Conservation (phyloP, 2,888 invertebrate genomes). For the Nyleta sp. region DNA sequence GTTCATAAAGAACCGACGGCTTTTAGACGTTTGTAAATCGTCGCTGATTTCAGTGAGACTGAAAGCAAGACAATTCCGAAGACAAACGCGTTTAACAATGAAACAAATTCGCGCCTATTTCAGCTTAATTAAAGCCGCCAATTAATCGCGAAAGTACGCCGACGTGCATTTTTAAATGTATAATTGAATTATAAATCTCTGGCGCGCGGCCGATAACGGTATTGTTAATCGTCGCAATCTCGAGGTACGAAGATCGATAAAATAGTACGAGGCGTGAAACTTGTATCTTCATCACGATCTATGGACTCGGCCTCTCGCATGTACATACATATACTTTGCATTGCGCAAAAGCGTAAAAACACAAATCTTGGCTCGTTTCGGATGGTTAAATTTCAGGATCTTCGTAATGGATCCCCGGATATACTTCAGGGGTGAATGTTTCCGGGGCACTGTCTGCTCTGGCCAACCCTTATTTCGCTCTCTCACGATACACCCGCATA, state of each 20-base stretch:
- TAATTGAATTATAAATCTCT: conserved; percentile 57
- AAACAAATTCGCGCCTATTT: conserved; percentile 29
- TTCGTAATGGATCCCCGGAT: conserved; percentile 81
- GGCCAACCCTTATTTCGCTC: conserved; percentile 68
- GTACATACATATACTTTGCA: conserved; percentile 63
- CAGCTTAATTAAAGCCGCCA: no score
- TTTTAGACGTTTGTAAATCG: conserved; percentile 35
- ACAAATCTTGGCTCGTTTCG: conserved; percentile 79
- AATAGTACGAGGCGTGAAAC: conserved; percentile 55
- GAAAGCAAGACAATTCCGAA: conserved; percentile 9
- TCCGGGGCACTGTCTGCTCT: conserved; percentile 75
- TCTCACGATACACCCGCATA: conserved; percentile 70
- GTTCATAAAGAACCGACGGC: conserved; percentile 42
- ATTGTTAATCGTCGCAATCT: conserved; percentile 52
- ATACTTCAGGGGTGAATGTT: conserved; percentile 76
- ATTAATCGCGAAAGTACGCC: no score
- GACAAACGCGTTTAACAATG: conserved; percentile 12
- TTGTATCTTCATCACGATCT: conserved; percentile 65
- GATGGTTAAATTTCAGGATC: conserved; percentile 77
- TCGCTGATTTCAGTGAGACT: conserved; percentile 38
- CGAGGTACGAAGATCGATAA: conserved; percentile 47
- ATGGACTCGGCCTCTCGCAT: conserved; percentile 57
- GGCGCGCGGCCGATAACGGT: conserved; percentile 35
- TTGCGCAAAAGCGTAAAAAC: conserved; percentile 71
- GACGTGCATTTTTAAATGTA: conserved; percentile 6